Conservation (phyloP, 2,888 invertebrate species). For the Orgyia antiqua region DNA sequence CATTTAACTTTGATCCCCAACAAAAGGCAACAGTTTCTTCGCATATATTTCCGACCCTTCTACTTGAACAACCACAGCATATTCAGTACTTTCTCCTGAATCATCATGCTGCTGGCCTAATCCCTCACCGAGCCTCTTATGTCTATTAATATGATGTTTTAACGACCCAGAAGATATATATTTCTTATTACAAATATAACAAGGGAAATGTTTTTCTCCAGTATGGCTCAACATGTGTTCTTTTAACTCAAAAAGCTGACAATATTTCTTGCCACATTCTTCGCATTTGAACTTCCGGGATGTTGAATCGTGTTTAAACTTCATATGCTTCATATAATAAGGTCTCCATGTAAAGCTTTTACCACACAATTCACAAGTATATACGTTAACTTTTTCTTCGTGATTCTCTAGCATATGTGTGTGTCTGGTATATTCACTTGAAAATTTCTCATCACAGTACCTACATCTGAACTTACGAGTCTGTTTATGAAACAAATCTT, state of each 20-base stretch:
- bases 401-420: constrained; percentile 39
- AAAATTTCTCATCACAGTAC: constrained; percentile 41
- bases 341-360: constrained; percentile 57
- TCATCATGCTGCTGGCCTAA: no score
- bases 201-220: constrained; percentile 8
- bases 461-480: constrained; percentile 32
- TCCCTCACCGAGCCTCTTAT: constrained; percentile 9
- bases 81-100: no score
- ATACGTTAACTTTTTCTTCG: constrained; percentile 31
- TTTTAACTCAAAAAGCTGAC: neutral
- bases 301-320: constrained; percentile 39
- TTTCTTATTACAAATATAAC: constrained; percentile 12
- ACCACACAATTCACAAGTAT: constrained; percentile 54
- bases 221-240: constrained; percentile 2
- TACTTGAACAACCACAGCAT: no score
- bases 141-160: constrained; percentile 27
- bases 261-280: constrained; percentile 28
- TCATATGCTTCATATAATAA: constrained; percentile 55
- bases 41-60: no score
- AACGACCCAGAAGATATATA: constrained; percentile 29
- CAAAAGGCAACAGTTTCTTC: no score
- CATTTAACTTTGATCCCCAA: no score
- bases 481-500: constrained; percentile 5
- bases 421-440: constrained; percentile 29
- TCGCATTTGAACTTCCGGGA: constrained; percentile 27